These are phyloP conservation scores for Trichogramma dendrolimi DNA, from an alignment of 2,888 invertebrate genomes.

Conservation along the genomic window DNA sequence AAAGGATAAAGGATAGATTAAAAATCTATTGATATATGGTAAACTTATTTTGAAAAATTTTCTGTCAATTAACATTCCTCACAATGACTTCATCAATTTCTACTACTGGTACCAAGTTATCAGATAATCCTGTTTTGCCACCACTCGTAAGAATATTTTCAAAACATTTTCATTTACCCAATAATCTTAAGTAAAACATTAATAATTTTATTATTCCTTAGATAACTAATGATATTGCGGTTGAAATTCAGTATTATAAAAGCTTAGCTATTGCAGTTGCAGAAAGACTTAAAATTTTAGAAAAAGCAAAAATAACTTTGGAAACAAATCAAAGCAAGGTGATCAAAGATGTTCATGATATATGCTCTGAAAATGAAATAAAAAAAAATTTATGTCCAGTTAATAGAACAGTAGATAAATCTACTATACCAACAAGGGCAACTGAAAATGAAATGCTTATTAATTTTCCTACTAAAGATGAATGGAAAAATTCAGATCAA, in stretches of 20 bases:
- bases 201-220: slow-evolving; percentile 43
- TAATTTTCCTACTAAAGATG: slow-evolving; percentile 22
- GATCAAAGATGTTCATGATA: slow-evolving; percentile 2
- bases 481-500: slow-evolving; percentile 15
- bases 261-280: slow-evolving; percentile 65
- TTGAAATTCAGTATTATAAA: slow-evolving; percentile 66
- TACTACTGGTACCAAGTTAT: slow-evolving; percentile 60
- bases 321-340: slow-evolving; percentile 11
- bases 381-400: background rate
- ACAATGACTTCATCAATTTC: background rate
- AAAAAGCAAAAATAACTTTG: slow-evolving; percentile 20
- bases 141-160: slow-evolving; percentile 63
- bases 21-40: too few species aligned
- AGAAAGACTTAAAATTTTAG: slow-evolving; percentile 53
- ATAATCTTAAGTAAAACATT: background rate
- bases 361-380: background rate
- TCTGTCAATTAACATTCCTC: too few species aligned
- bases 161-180: slow-evolving; percentile 1
- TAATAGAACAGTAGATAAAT: slow-evolving; percentile 14
- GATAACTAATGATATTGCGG: slow-evolving; percentile 63
- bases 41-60: too few species aligned
- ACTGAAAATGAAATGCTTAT: slow-evolving; percentile 4
- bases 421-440: slow-evolving; percentile 1
- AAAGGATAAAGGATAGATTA: too few species aligned
- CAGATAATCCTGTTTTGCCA: slow-evolving; percentile 70